These are phyloP conservation scores for Julus scanicus DNA, from an alignment of 2,888 invertebrate genomes.

Conservation along the genomic window DNA sequence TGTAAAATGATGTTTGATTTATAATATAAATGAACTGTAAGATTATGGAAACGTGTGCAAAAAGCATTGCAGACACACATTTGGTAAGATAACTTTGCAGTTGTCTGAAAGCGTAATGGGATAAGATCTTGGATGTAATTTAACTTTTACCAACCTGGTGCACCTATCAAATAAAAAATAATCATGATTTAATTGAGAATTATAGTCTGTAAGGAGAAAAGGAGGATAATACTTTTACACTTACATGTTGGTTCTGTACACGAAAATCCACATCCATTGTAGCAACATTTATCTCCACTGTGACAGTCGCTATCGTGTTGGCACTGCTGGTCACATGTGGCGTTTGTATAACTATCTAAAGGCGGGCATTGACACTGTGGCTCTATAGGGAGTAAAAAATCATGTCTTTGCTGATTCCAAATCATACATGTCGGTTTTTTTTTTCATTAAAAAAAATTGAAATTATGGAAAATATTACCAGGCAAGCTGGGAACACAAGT, in stretches of 20 bases:
- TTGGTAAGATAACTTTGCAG: not conserved
- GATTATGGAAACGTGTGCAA: no score
- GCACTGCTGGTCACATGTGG: conserved; percentile 78
- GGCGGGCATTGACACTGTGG: conserved; percentile 74
- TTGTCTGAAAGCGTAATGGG: not conserved
- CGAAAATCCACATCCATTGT: conserved; percentile 78
- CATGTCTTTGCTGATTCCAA: no score
- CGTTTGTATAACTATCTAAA: conserved; percentile 65
- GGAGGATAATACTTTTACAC: not conserved
- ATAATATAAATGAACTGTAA: no score
- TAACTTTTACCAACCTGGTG: not conserved
- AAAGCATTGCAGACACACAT: not conserved
- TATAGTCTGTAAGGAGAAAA: no score
- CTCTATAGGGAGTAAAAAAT: conserved; percentile 47
- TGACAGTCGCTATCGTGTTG: conserved; percentile 83
- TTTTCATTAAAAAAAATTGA: not conserved
- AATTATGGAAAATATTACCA: not conserved
- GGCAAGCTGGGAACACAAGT: not conserved
- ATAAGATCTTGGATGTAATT: not conserved
- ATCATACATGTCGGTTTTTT: no score
- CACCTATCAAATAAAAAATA: not conserved
- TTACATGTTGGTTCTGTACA: conserved; percentile 70
- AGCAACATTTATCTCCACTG: conserved; percentile 83
- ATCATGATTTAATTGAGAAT: not conserved
- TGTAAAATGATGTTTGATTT: no score